Conservation (phyloP, 2,888 invertebrate genomes). For the Diadegma fenestrale region DNA sequence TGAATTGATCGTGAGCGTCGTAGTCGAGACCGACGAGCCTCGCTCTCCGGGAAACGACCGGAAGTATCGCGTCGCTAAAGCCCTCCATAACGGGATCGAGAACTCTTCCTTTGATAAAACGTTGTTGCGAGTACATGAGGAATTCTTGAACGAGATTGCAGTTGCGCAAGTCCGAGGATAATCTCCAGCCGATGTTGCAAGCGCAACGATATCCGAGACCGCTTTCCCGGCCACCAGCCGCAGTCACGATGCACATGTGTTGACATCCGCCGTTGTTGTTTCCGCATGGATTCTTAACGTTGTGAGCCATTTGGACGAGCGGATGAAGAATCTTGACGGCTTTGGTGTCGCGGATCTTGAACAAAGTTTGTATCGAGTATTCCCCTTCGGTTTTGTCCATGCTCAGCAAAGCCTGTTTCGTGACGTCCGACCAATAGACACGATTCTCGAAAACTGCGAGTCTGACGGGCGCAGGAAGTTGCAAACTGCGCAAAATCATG, state of each 20-base stretch:
- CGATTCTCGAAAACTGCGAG: constrained; percentile 94
- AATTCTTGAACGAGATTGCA: constrained; percentile 95
- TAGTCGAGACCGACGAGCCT: constrained; percentile 98
- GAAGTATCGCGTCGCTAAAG: constrained; percentile 97
- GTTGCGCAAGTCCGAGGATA: constrained; percentile 90
- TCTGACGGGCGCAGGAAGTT: constrained; percentile 94
- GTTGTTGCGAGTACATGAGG: constrained; percentile 97
- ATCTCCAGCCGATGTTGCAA: constrained; percentile 94
- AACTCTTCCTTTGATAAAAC: constrained; percentile 97
- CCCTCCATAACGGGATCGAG: constrained; percentile 95
- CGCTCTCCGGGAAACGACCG: constrained; percentile 95
- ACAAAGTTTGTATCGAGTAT: constrained; percentile 91
- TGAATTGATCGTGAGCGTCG: constrained; percentile 94
- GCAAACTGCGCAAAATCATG: constrained; percentile 92
- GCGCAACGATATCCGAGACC: constrained; percentile 96
- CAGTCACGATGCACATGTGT: constrained; percentile 97
- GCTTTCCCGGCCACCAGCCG: constrained; percentile 87
- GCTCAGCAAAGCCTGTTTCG: constrained; percentile 94
- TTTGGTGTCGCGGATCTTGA: constrained; percentile 93
- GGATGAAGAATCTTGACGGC: constrained; percentile 93
- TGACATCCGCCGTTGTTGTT: constrained; percentile 95
- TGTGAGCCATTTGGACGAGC: constrained; percentile 90
- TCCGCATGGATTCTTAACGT: constrained; percentile 92
- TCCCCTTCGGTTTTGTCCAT: constrained; percentile 94
- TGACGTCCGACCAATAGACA: constrained; percentile 96